These are phyloP conservation scores for Drosophila anceps DNA, from an alignment of 2,888 invertebrate species.

Conservation along the genomic window DNA sequence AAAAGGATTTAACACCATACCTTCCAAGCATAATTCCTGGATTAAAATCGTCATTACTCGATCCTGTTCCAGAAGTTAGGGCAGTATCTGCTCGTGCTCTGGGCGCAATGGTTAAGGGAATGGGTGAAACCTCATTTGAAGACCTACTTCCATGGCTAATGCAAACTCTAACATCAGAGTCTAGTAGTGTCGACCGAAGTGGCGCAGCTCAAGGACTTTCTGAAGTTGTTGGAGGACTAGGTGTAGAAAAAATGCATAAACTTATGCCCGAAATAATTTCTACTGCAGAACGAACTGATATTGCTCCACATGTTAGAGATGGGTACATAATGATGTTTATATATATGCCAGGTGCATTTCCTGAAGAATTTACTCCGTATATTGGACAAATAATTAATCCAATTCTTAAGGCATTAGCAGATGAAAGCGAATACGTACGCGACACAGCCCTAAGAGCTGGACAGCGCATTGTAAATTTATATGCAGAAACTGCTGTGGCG, in stretches of 20 bases:
- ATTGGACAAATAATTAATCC: slow-evolving; percentile 98
- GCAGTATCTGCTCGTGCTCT: slow-evolving; percentile 98
- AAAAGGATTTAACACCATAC: slow-evolving; percentile 98
- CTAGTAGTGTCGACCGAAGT: slow-evolving; percentile 97
- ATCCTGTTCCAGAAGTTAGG: slow-evolving; percentile 99
- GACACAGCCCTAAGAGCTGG: slow-evolving; percentile 99
- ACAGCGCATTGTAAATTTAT: slow-evolving; percentile 97
- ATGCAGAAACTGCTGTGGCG: slow-evolving; percentile 97
- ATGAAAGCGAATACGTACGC: slow-evolving; percentile 99
- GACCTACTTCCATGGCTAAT: slow-evolving; percentile 99
- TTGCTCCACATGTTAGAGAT: slow-evolving; percentile 98
- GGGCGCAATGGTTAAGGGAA: slow-evolving; percentile 98
- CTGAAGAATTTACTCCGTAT: slow-evolving; percentile 97
- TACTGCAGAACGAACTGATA: slow-evolving; percentile 96
- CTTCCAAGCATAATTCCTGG: slow-evolving; percentile 98
- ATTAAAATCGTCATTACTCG: slow-evolving; percentile 96
- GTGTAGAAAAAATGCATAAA: slow-evolving; percentile 96
- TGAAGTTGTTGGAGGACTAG: slow-evolving; percentile 98
- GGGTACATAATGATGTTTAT: slow-evolving; percentile 99
- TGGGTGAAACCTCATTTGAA: slow-evolving; percentile 98
- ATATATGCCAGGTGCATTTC: slow-evolving; percentile 99
- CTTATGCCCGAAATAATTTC: slow-evolving; percentile 98
- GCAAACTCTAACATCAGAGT: slow-evolving; percentile 98
- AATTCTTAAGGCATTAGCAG: slow-evolving; percentile 97
- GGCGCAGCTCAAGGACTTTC: slow-evolving; percentile 99